Conservation (phyloP, 2,797 vertebrate species). For the Gambusia yucatana region DNA sequence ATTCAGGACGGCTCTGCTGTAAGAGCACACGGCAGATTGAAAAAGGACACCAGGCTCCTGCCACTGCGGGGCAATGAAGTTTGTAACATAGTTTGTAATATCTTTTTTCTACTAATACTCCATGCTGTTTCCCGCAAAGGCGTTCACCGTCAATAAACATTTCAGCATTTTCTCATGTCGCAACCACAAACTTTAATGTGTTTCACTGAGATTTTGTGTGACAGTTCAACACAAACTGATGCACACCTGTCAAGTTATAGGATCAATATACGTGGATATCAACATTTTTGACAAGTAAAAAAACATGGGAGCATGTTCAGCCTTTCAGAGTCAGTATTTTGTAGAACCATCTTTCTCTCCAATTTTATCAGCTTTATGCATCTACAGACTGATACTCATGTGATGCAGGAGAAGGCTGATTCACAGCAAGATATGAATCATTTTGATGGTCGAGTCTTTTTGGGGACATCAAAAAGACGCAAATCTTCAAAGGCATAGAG, state of each 20-base stretch:
- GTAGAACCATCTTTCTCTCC: not conserved
- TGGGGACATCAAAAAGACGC: not conserved
- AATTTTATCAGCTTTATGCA: not conserved
- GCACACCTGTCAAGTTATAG: not conserved
- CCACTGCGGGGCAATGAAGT: not conserved
- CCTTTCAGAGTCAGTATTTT: not conserved
- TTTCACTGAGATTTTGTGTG: not conserved
- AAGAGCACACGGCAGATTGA: constrained; percentile 19
- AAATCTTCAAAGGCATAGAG: not conserved
- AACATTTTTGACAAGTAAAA: not conserved
- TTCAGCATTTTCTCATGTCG: not conserved
- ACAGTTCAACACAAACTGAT: not conserved
- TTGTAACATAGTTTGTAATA: constrained; percentile 5
- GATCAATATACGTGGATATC: not conserved
- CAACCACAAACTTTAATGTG: not conserved
- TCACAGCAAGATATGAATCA: not conserved
- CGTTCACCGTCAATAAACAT: not conserved
- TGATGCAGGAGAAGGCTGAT: not conserved
- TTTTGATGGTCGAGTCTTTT: not conserved
- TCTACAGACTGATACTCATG: not conserved
- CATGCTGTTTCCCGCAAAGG: not conserved
- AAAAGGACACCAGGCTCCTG: constrained; percentile 2
- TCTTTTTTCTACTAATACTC: constrained; percentile 2
- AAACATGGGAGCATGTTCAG: not conserved
- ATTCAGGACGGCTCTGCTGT: constrained; percentile 16